These are phyloP conservation scores for Hippasteria phrygiana DNA, from an alignment of 53 echinoderm and acorn worm genomes.

Conservation along the genomic window DNA sequence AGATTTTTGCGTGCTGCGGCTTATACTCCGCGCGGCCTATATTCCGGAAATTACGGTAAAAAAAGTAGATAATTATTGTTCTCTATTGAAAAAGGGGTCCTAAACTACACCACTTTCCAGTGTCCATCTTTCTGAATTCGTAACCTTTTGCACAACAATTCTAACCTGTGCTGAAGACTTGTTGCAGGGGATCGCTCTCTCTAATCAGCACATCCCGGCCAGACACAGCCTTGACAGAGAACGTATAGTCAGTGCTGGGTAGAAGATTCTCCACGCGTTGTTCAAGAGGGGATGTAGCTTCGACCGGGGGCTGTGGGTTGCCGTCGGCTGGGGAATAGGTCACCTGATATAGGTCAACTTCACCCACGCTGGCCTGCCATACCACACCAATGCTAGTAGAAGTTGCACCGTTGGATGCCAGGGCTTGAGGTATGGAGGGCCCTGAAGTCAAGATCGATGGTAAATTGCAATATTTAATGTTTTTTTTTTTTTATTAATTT, in stretches of 20 bases:
- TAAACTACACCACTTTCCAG: too few relatives aligned
- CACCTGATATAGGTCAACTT: slow-evolving; percentile 69
- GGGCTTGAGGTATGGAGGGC: slow-evolving; percentile 34
- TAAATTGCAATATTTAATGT: background rate
- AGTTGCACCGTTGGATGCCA: background rate
- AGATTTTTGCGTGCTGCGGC: too few relatives aligned
- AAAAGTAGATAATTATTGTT: too few relatives aligned
- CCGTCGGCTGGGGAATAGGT: slow-evolving; percentile 57
- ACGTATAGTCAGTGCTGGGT: slow-evolving; percentile 49
- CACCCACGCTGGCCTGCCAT: slow-evolving; percentile 57
- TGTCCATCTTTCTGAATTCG: too few relatives aligned
- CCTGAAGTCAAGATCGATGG: background rate
- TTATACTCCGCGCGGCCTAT: too few relatives aligned
- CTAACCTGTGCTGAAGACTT: slow-evolving; percentile 51
- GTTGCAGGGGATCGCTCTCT: background rate
- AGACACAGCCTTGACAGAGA: slow-evolving; percentile 52
- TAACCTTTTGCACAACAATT: too few relatives aligned
- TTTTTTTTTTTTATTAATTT: too few relatives aligned
- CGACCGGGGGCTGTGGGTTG: slow-evolving; percentile 21
- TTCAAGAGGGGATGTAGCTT: slow-evolving; percentile 11
- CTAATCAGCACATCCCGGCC: slow-evolving; percentile 14
- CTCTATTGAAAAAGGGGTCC: too few relatives aligned
- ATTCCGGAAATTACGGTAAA: too few relatives aligned
- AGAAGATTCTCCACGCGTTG: slow-evolving; percentile 45
- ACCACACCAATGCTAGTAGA: slow-evolving; percentile 44